Evolutionary conservation across 2,888 invertebrate genomes (phyloP), one percentile per base, ranked within the genome.

Genomic region (Chymomyza procnemis): DNA sequence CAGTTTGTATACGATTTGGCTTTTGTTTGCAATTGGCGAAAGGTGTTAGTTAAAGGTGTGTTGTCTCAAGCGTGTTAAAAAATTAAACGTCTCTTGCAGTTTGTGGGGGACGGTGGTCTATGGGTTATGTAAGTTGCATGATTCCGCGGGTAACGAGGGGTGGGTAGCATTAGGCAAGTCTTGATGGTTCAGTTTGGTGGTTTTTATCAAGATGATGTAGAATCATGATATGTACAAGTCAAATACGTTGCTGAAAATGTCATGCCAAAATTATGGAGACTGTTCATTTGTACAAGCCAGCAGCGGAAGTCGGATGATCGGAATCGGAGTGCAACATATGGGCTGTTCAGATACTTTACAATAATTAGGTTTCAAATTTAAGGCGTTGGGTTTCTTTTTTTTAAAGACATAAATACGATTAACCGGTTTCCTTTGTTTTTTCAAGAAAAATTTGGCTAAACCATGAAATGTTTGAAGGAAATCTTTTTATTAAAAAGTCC

Each of bases 31-130:
- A 66, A 66, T 72, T 71, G 83, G 80, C 78, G 71, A 80, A 80
- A 85, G 75, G 85, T 85, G 85, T 80, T 73, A 68, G 85, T 80
- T 73, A 68, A 73, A 74, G 76, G 66, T 67, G 58, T 75, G 67
- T 60, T 48, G 50, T 22, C 60, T 67, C 70, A 64, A 67, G 66
- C 64, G 68, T 79, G 80, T 67, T 75, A 68, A 70, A 74, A 66
- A 72, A 74, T 67, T 64, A 68, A 66, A 77, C 74, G 74, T 65
- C 48, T 61, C 62, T 64, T 60, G 64, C 8, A 30, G 19, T 67
- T n/a, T n/a, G n/a, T 67, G 64, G 59, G 62, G 60, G 78, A 56
- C n/a, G n/a, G n/a, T n/a, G n/a, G n/a, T n/a, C n/a, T n/a, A n/a
- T n/a, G n/a, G n/a, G 67, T 76, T 78, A 78, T 78, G 67, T 58